Base-by-base conservation (phyloP, 1,140 invertebrate genomes). In the Pinna nobilis region DNA sequence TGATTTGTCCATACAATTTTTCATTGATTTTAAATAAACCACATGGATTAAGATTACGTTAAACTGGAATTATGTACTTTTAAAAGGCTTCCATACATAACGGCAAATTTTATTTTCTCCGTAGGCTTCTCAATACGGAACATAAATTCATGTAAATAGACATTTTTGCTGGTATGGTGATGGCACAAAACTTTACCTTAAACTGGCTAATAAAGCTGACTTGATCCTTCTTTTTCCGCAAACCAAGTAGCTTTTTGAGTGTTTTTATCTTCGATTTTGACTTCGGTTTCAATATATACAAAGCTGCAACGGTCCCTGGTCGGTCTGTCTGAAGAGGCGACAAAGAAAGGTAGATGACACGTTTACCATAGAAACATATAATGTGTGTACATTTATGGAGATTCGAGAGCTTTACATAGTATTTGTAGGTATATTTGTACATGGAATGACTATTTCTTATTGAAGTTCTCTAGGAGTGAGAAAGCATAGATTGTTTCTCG, bases 221-320 rank as follows among this genome's bases (percentile, higher is more conserved):
- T 61, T 74, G 30, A 55, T 68, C n/a, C 33, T 53, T 61, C 66
- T 75, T 63, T 76, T 75, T 70, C 65, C 77, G 49, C 59, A 82
- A 50, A 0, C 80, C 80, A 3, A 83, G 70, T 15, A 82, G 53
- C 50, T 82, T 83, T 44, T 83, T 83, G 32, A 83, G 64, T 13
- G 67, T 44, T 15, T 49, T 59, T 1, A 73, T 77, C 64, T 77
- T 82, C 3, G 60, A 30, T 64, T 60, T 76, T 13, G 39, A 72
- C 41, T 72, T 68, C 1, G 82, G 82, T 65, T 81, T 83, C 13
- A 83, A 25, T 15, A 78, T 63, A 64, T 83, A 83, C 0, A 82
- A 64, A 28, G 61, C 51, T 32, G 57, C 68, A 2, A 83, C 73
- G 1, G 71, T 74, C 9, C 79, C 80, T 32, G 61, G 39, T 25